Evolutionary conservation across 2,888 invertebrate genomes (phyloP).

Genomic region (Orchestes rusci): DNA sequence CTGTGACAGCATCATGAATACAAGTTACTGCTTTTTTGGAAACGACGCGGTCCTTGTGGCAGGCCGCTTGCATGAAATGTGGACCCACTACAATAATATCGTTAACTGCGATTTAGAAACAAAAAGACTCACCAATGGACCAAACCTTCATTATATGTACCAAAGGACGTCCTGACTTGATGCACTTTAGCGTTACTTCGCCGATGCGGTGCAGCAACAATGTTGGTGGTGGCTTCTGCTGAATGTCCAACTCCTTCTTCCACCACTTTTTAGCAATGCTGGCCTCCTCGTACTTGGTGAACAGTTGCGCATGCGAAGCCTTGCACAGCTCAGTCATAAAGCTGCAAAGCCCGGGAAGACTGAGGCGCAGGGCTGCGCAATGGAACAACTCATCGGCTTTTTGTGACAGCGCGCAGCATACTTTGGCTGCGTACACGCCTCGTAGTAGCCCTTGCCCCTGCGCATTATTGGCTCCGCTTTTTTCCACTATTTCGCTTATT

Average conservation of each 20-base stretch:
- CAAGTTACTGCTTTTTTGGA: constrained; percentile 88
- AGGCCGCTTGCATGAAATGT: constrained; percentile 25
- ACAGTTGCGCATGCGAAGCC: constrained; percentile 72
- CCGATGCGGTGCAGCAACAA: constrained; percentile 75
- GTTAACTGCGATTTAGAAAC: neutral
- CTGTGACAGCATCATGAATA: constrained; percentile 86
- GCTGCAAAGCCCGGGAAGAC: constrained; percentile 73
- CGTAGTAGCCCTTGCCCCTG: constrained; percentile 53
- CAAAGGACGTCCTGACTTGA: constrained; percentile 78
- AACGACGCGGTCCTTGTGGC: constrained; percentile 52
- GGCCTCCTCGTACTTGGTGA: constrained; percentile 42
- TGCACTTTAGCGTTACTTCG: constrained; percentile 80
- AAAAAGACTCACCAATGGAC: constrained; percentile 54
- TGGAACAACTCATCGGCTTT: constrained; percentile 88
- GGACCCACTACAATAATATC: constrained; percentile 19
- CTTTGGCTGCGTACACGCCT: constrained; percentile 77
- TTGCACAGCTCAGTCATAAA: constrained; percentile 77
- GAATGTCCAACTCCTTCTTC: constrained; percentile 40
- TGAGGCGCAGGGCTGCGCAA: constrained; percentile 79
- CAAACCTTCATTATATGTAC: constrained; percentile 89
- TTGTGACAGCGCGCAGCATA: constrained; percentile 82
- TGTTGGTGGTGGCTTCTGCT: constrained; percentile 47
- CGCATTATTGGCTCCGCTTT: constrained; percentile 46
- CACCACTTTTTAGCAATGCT: constrained; percentile 46
- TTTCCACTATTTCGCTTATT: constrained; percentile 63